Percentiles rank a stretch among this genome's conserved stretches.
These are phyloP conservation scores for Novumbra hubbsi DNA, from an alignment of 2,797 vertebrate genomes.

Conservation along the genomic window DNA sequence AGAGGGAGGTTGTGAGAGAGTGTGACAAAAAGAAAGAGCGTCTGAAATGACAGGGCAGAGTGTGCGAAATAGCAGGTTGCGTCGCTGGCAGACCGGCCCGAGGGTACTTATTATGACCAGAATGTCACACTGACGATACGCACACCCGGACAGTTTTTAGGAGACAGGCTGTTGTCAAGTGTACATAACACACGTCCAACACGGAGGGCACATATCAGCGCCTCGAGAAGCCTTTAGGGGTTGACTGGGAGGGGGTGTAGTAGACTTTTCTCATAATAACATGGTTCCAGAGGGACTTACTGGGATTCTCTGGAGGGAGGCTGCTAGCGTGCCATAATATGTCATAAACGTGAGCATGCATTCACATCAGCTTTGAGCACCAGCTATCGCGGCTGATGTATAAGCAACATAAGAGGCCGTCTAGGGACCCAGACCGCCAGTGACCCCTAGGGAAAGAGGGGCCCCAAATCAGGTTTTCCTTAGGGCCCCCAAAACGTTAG, in stretches of 20 bases:
- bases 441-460: too few species aligned
- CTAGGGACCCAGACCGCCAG: too few species aligned
- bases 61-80: background rate
- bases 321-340: background rate
- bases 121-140: background rate
- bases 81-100: background rate
- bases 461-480: too few species aligned
- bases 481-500: too few species aligned
- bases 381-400: too few species aligned
- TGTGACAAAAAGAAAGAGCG: background rate
- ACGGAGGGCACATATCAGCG: background rate
- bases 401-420: too few species aligned
- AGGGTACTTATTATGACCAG: slow-evolving; percentile 1
- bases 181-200: background rate
- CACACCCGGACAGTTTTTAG: background rate
- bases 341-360: background rate
- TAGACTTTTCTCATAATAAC: background rate
- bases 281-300: background rate
- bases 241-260: background rate
- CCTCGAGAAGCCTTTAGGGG: too few species aligned
- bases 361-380: background rate
- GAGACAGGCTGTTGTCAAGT: background rate
- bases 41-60: background rate
- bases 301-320: too few species aligned
- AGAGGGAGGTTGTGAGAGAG: background rate